Conservation (phyloP, 2,797 vertebrate genomes). For the Leptodactylus fallax region DNA sequence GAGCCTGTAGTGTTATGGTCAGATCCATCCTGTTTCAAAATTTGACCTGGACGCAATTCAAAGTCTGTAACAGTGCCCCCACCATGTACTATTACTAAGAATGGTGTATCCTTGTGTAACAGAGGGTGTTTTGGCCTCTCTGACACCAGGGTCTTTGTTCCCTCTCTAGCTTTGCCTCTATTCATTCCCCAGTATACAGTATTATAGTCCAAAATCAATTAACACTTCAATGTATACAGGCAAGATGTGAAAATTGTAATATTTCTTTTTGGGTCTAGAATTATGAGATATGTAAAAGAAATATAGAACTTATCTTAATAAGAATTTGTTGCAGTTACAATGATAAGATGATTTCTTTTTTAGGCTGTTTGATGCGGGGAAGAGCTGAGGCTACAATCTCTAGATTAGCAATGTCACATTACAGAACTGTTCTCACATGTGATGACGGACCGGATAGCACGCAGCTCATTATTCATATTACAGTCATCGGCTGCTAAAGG, state of each 20-base stretch:
- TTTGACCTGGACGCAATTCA: too few species aligned
- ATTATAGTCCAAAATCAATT: not conserved
- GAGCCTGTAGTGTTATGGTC: too few species aligned
- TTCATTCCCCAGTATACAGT: too few species aligned
- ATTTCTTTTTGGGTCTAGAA: not conserved
- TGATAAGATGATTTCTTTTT: constrained; percentile 1
- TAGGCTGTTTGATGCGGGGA: not conserved
- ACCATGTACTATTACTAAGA: too few species aligned
- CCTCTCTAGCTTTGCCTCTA: too few species aligned
- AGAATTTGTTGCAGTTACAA: not conserved
- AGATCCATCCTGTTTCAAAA: too few species aligned
- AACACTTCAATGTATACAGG: too few species aligned
- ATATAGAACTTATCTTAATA: not conserved
- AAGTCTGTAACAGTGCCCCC: too few species aligned
- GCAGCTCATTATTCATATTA: constrained; percentile 61
- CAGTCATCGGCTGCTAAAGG: constrained; percentile 47
- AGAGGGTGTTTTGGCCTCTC: too few species aligned
- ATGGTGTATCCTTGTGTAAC: too few species aligned
- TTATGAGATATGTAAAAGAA: not conserved
- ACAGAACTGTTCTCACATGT: constrained; percentile 46
- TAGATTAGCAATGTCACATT: constrained; percentile 56
- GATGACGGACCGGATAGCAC: constrained; percentile 46
- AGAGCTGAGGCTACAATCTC: constrained; percentile 20
- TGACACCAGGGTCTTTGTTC: too few species aligned
- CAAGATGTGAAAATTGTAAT: not conserved